These are phyloP conservation scores for Agrilus mali DNA, from an alignment of 2,888 invertebrate species.

Conservation along the genomic window DNA sequence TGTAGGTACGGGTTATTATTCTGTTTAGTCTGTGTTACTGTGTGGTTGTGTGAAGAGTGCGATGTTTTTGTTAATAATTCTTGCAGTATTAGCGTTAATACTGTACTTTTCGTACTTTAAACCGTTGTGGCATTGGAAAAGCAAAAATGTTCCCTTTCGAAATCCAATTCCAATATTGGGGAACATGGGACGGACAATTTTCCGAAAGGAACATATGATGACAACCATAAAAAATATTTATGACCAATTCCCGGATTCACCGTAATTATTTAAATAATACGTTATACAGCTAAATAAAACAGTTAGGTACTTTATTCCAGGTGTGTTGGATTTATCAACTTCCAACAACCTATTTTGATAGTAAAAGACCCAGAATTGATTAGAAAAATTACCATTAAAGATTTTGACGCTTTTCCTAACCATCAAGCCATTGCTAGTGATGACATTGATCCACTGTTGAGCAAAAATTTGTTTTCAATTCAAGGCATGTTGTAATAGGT, in stretches of 20 bases:
- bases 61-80: too few species aligned
- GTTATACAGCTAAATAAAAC: slow-evolving; percentile 1
- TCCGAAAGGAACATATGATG: neutral
- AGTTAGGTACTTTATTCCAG: neutral
- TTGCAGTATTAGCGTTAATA: slow-evolving; percentile 3
- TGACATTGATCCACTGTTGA: neutral
- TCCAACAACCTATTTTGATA: slow-evolving; percentile 6
- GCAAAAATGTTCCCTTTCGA: slow-evolving; percentile 5
- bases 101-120: slow-evolving; percentile 9
- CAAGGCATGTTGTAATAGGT: neutral
- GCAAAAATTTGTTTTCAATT: neutral
- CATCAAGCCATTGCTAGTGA: neutral
- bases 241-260: slow-evolving; percentile 1
- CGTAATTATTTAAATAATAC: neutral
- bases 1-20: too few species aligned
- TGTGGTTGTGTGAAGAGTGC: too few species aligned
- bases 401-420: too few species aligned
- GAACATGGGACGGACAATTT: slow-evolving; percentile 3
- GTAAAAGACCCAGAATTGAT: slow-evolving; percentile 14
- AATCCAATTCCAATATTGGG: slow-evolving; percentile 9
- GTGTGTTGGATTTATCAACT: slow-evolving; percentile 4
- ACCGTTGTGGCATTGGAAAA: slow-evolving; percentile 8
- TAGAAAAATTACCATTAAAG: slow-evolving; percentile 5
- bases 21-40: too few species aligned
- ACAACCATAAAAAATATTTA: slow-evolving; percentile 1